Evolutionary conservation across 2,797 vertebrate species (phyloP), one percentile per base, ranked within the genome.

Genomic region (Smutsia temminckii): DNA sequence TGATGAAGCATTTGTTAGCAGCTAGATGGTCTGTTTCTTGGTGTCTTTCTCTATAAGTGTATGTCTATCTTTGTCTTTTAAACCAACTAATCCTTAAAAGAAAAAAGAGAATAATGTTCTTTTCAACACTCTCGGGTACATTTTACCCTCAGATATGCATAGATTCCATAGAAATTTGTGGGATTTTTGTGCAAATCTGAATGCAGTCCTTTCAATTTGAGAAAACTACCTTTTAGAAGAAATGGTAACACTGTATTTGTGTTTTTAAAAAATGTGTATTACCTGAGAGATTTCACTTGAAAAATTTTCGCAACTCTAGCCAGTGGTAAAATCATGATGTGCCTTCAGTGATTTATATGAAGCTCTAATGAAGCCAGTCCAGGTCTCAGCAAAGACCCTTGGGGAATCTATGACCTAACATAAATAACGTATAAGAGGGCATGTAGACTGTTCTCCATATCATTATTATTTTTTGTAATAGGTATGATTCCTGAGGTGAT

Each of bases 341-440:
- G 92, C 85, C 93, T 93, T 95, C 59, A 95, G 85, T 97, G 95
- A 97, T 95, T 96, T 93, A 95, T 94, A 81, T n/a, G 93, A 93
- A 29, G 40, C 86, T 69, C 80, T 97, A 93, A 97, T 95, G 94
- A 96, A 93, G 87, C 84, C 78, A 89, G 74, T 81, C 51, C 91
- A 32, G 42, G 53, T 85, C 92, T 96, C 84, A 68, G 91, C 84
- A 91, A 51, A 59, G 71, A 83, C 72, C 94, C 69, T 66, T 32
- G 63, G 95, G 84, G 96, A 94, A 40, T 85, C 71, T 85, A 4
- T 42, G 80, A 94, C 85, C 95, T 75, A 80, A 93, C 92, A 96
- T 96, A 96, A 97, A 96, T 95, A 94, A 94, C 29, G 0, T 87
- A 94, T 77, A 95, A 93, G 81, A 84, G 89, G 84, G 75, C 81